These are phyloP conservation scores for Carapus acus DNA, from an alignment of 2,797 vertebrate species.

Conservation along the genomic window DNA sequence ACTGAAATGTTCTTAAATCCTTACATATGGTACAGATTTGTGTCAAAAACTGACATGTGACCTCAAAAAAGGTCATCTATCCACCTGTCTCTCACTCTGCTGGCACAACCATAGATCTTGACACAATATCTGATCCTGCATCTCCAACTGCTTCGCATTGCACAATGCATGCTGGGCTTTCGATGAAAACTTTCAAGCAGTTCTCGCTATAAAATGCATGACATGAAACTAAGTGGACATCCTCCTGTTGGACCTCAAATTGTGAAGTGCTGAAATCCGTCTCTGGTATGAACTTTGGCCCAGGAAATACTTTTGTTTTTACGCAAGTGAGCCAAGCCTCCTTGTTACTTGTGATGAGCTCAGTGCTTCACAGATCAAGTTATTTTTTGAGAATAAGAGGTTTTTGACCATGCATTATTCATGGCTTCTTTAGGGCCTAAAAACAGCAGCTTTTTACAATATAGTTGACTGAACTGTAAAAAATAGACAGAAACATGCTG, in stretches of 20 bases:
- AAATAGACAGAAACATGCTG: conserved; percentile 21
- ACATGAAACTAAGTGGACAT: background rate
- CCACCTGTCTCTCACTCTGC: too few species aligned
- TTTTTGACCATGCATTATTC: conserved; percentile 65
- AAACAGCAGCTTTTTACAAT: conserved; percentile 39
- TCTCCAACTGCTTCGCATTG: too few species aligned
- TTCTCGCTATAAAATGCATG: background rate
- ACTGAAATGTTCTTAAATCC: too few species aligned
- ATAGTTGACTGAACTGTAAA: conserved; percentile 25
- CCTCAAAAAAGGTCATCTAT: too few species aligned
- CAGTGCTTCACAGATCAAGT: conserved; percentile 47
- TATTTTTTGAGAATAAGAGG: conserved; percentile 72
- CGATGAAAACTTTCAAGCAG: too few species aligned
- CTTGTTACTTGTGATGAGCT: conserved; percentile 49
- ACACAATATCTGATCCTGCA: too few species aligned
- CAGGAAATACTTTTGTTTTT: conserved; percentile 2
- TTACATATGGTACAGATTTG: too few species aligned
- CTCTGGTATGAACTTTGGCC: conserved; percentile 1
- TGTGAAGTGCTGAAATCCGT: conserved; percentile 1
- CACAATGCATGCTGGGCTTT: too few species aligned
- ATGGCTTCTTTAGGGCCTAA: conserved; percentile 53
- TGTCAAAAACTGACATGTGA: too few species aligned
- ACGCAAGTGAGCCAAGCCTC: conserved; percentile 13
- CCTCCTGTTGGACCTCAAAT: background rate
- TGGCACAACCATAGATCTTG: too few species aligned